Conservation (phyloP, 2,113 vertebrate species). For the Bos indicus region DNA sequence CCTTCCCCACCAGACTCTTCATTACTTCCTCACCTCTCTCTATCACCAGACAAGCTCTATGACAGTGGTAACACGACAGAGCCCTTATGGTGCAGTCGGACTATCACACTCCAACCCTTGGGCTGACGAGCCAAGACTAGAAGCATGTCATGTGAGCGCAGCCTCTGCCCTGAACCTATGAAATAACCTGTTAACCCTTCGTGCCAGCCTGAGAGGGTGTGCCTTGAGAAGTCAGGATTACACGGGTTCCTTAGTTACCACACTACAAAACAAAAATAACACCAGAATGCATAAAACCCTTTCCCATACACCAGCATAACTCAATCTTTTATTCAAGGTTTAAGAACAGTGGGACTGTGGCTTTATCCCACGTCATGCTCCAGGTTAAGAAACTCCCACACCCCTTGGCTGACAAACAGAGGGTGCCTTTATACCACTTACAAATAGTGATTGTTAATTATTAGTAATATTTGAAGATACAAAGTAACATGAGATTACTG, state of each 20-base stretch:
- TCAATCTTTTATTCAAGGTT: neutral
- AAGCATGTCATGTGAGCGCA: neutral
- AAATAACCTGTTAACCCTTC: neutral
- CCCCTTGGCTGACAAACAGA: neutral
- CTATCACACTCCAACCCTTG: neutral
- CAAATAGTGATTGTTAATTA: neutral
- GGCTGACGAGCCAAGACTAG: neutral
- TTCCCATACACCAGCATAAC: neutral
- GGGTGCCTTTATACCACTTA: neutral
- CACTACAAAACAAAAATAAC: neutral
- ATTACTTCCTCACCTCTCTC: neutral
- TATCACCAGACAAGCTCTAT: neutral
- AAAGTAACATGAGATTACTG: neutral
- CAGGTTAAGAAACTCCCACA: neutral
- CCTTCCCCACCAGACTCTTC: neutral
- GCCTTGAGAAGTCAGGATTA: neutral
- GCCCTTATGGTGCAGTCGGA: neutral
- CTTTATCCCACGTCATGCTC: neutral
- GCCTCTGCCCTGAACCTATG: neutral
- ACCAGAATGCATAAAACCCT: neutral
- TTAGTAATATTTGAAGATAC: neutral
- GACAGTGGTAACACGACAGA: neutral
- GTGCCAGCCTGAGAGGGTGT: neutral
- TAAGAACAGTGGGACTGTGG: neutral
- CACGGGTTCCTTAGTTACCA: neutral